Base-by-base conservation (phyloP, 2,113 vertebrate genomes). In the Galbula dea region DNA sequence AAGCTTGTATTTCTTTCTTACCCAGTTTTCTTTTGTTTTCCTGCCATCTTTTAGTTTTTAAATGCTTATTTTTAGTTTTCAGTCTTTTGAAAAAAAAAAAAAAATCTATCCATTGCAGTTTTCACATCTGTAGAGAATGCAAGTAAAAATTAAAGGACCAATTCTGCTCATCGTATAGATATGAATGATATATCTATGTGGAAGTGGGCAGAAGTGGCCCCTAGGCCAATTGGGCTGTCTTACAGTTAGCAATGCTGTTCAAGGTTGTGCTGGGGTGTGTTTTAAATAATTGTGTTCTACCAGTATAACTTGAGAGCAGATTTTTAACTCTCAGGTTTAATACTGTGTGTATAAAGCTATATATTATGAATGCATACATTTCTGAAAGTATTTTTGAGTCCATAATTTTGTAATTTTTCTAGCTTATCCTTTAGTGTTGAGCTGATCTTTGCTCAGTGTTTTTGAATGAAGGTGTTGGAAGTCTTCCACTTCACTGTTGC, bases 301-400 rank as follows among this genome's bases (percentile, higher is more conserved):
- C 86, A 90, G 77, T 95, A 78, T 93, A 89, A 69, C 77, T 76
- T 78, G 71, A 93, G 92, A 95, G 91, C 74, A 79, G 73, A 92
- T 94, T 96, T 96, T 91, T 79, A 55, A 55, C 83, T 95, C 74
- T 83, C 1, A 4, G 82, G 81, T 83, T 94, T 73, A 84, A 95
- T 93, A 83, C 73, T 94, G 34, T 52, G 20, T 87, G 51, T 58
- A 30, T 91, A 93, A 94, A 92, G 68, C 41, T 89, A 30, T 92
- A 61, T 90, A 59, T 92, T 69, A 73, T 36, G 58, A 79, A 75
- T 89, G 51, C 74, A 71, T 96, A 66, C 43, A 24, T 87, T 77
- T 95, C 71, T 76, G 75, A 94, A 62, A 43, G 24, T 75, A 79
- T 83, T 62, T 82, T 68, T 74, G 21, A 29, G 34, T 73, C 78